Evolutionary conservation across 1,140 invertebrate species (phyloP), one percentile per base, ranked within the genome.

Genomic region (Arion vulgaris): DNA sequence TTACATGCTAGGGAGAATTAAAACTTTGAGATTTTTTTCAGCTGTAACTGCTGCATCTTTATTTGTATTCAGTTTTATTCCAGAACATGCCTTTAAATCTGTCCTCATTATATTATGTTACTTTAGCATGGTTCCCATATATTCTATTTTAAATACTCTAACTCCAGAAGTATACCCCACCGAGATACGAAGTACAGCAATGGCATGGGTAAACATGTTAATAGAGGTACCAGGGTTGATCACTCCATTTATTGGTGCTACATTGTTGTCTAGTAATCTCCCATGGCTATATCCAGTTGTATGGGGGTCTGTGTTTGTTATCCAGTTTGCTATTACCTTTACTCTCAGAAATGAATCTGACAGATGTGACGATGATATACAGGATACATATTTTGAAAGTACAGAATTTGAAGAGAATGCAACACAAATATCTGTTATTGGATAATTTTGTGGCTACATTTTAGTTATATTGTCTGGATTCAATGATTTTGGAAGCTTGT

Each of bases 41-140:
- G 81, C 86, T 15, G 51, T 84, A 13, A 89, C 90, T 26, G 80
- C 81, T 66, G 28, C 87, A 11, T 85, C 86, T 19, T 83, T 91
- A 19, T 28, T 89, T 36, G 41, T 87, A 23, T 91, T 91, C 85
- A 86, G 87, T 32, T 86, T 89, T 71, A 83, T 89, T 36, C 85
- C 86, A 15, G 26, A 89, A 23, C 80, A 85, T 41, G 81, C 85
- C 53, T 62, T 87, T 26, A 88, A 89, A 81, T 83, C 88, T 28
- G 84, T 88, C n/a, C 84, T 87, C 75, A 88, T 88, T 39, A 86
- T 91, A 15, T 68, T 88, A 26, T 88, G 89, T 49, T 91, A 89
- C 74, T 90, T 89, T 68, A 89, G 88, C 62, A 91, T 91, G 90
- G 89, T 90, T 28, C 90, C 90, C 28, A 89, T 90, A 68, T 91